A percentile compares a stretch with the other conserved stretches of the same genome.
Evolutionary conservation across 2,113 vertebrate genomes (phyloP).

Genomic region (Tetrao urogallus): DNA sequence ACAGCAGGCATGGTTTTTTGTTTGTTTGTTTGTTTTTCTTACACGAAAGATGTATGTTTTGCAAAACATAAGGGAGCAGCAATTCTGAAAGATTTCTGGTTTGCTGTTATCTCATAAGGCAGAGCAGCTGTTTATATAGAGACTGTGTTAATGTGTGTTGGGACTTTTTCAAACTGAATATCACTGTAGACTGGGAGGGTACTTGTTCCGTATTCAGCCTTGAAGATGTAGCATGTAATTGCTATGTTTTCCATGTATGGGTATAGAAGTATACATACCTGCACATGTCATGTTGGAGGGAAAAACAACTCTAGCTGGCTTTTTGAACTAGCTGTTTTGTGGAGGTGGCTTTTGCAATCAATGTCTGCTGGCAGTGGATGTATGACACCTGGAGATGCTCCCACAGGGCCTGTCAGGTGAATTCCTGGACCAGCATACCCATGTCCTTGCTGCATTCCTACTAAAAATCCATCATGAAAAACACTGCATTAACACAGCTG

Average conservation of each 20-base stretch:
- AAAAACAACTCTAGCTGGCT: not conserved
- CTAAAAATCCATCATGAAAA: not conserved
- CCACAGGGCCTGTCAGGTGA: not conserved
- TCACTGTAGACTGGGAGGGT: not conserved
- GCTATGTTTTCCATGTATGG: not conserved
- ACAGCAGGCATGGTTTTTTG: not conserved
- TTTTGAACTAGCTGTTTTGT: not conserved
- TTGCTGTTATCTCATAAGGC: not conserved
- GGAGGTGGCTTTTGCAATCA: not conserved
- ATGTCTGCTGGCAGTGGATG: fast-evolving
- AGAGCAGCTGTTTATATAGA: not conserved
- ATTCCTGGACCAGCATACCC: not conserved
- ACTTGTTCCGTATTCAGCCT: not conserved
- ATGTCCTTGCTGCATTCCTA: not conserved
- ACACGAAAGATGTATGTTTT: not conserved
- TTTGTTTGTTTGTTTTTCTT: not conserved
- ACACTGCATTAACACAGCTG: not conserved
- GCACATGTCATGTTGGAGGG: no score
- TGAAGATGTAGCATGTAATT: not conserved
- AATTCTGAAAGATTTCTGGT: not conserved
- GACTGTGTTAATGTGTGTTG: not conserved
- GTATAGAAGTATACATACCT: not conserved
- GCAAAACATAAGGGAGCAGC: not conserved
- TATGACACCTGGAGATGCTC: not conserved
- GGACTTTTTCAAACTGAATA: not conserved